Base-by-base conservation (phyloP, 2,113 vertebrate genomes). In the Eulemur rufifrons region DNA sequence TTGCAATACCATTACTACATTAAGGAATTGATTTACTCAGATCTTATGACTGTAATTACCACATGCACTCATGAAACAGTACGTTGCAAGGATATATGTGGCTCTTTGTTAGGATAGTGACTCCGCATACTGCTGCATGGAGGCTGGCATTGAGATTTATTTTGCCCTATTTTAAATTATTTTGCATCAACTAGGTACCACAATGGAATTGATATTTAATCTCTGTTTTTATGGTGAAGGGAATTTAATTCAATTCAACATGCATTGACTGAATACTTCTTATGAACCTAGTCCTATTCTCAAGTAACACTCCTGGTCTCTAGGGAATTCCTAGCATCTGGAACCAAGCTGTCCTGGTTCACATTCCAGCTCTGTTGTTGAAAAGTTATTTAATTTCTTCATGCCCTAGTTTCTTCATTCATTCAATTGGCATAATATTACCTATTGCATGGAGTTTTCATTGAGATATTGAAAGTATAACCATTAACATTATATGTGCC, bases 1-100 rank as follows among this genome's bases (percentile, higher is more conserved):
- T 88, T 81, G 84, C 81, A 94, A 95, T 37, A 32, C 90, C 88
- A 91, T 89, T 97, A 74, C 42, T 96, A 63, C 0, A 9, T 92
- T 95, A 97, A 95, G 77, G 56, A 91, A 95, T 78, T 93, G 93
- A 97, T 98, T 98, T 98, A 97, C 94, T 98, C 96, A 85, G 54
- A 76, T 83, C 34, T 76, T 15, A 13, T 42, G 68, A 82, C 54
- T 89, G 69, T 95, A 94, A 97, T 80, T 97, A 91, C 61, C 86
- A 95, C 84, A 13, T 5, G 84, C 90, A 97, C 93, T 95, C 73
- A 64, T 61, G 89, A 97, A 91, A 27, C 68, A 93, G 34, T 59
- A 18, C 50, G 37, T 89, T 0, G 1, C 89, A 82, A 82, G 56
- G 69, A 59, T 90, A 50, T n/a, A 64, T 59, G 13, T 61, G 84